These are phyloP conservation scores for Rhabdomys pumilio DNA, from an alignment of 2,797 vertebrate species.

Conservation along the genomic window DNA sequence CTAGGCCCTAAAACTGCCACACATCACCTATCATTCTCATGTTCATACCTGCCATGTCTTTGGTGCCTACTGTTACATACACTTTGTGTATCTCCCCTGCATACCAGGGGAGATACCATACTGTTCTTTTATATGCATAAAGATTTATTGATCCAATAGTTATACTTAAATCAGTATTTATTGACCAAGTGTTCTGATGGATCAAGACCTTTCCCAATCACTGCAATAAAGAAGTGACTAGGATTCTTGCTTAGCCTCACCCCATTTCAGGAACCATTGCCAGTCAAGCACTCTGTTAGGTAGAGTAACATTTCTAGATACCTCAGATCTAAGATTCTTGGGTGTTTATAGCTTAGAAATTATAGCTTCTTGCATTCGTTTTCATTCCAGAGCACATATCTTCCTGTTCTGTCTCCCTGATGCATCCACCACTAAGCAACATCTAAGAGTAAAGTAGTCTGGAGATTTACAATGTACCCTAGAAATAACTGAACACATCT, in stretches of 20 bases:
- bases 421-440: slow-evolving; percentile 45
- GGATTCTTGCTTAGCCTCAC: neutral
- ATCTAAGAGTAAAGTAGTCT: slow-evolving; percentile 63
- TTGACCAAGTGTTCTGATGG: slow-evolving; percentile 39
- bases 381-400: slow-evolving; percentile 12
- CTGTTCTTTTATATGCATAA: slow-evolving; percentile 7
- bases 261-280: neutral
- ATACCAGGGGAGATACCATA: neutral
- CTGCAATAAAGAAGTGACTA: slow-evolving; percentile 37
- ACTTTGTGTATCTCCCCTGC: neutral
- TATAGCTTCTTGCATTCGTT: slow-evolving; percentile 48
- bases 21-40: neutral
- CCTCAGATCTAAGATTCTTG: neutral
- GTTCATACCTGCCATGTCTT: neutral
- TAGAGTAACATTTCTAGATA: neutral
- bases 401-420: slow-evolving; percentile 13
- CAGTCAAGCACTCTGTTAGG: neutral
- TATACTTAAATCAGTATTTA: slow-evolving; percentile 59
- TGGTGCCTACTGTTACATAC: neutral
- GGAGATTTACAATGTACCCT: slow-evolving; percentile 28
- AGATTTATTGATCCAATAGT: neutral
- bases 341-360: neutral
- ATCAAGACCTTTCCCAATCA: slow-evolving; percentile 38
- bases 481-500: slow-evolving; percentile 63
- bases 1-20: neutral